Evolutionary conservation across 1,140 invertebrate genomes (phyloP), one percentile per base, ranked within the genome.

Genomic region (Neodiprion fabricii): DNA sequence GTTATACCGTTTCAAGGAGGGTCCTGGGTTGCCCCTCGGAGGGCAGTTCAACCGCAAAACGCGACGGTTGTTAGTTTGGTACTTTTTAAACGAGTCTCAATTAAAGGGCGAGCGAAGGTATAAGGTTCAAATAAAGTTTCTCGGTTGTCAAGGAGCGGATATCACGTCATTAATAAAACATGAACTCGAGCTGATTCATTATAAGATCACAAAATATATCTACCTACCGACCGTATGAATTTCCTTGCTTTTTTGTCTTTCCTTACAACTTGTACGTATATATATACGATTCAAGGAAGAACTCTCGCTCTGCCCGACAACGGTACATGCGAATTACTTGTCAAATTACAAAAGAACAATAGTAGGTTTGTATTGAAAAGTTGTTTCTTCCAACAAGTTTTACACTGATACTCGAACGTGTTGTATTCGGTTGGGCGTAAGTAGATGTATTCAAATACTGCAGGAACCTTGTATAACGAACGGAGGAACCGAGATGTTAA

Each of bases 401-500:
- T 40, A 40, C 28, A 40, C 28, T 1, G 28, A 40, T 40, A 40
- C 28, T 40, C 28, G 28, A 40, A 40, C 28, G 28, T 40, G 2
- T 40, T 40, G 28, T 40, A 40, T 40, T 40, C 28, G 28, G 28
- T 40, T 40, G 28, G 28, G 53, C 8, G 3, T 12, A 61, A 12
- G 53, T 61, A 61, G n/a, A 17, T 61, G 53, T 61, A 9, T 61
- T 61, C 53, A 61, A 61, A 61, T 61, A 61, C 8, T 17, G 53
- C 53, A 17, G 53, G 53, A 61, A 14, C 11, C 28, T 40, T 9
- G 53, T 61, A 9, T 61, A 61, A 61, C 53, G 53, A 61, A 61
- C 53, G 53, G 53, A 61, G 53, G 53, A 61, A 61, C 53, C 53
- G 9, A 61, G 53, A 61, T 61, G 53, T 61, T 61, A 61, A 61